Conservation (phyloP, 1,140 invertebrate species). For the Drosophila setifemur region DNA sequence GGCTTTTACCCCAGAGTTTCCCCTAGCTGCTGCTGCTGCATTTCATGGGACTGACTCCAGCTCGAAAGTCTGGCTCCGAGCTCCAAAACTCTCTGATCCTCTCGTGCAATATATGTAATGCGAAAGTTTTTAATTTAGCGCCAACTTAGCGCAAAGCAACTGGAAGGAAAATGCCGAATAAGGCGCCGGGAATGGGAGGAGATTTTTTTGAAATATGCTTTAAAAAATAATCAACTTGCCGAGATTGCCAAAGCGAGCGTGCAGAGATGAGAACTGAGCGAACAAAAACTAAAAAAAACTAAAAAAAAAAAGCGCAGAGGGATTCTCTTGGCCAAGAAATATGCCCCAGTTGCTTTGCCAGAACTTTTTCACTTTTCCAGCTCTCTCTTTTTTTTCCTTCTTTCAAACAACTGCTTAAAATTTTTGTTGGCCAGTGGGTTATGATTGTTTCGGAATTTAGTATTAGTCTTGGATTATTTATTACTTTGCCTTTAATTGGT, state of each 20-base stretch:
- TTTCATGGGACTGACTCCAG: slow-evolving; percentile 24
- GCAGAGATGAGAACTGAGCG: not conserved
- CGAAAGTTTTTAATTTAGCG: slow-evolving; percentile 80
- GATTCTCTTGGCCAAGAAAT: slow-evolving; percentile 20
- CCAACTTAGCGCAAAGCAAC: slow-evolving; percentile 78
- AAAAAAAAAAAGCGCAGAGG: not conserved
- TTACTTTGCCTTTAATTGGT: not conserved
- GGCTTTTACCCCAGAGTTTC: not conserved
- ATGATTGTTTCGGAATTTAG: slow-evolving; percentile 9
- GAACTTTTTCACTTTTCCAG: too few relatives aligned
- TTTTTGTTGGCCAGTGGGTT: not conserved
- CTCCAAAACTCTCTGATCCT: slow-evolving; percentile 27
- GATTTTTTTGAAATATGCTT: slow-evolving; percentile 67
- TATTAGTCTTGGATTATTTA: slow-evolving; percentile 4
- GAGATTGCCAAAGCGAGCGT: slow-evolving; percentile 35
- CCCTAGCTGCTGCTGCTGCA: slow-evolving; percentile 25
- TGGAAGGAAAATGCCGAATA: slow-evolving; percentile 58
- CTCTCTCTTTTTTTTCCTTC: not conserved
- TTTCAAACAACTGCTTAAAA: not conserved
- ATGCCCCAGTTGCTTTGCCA: slow-evolving; percentile 23
- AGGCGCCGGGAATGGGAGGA: not conserved
- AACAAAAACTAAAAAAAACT: too few relatives aligned
- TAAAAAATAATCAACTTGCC: slow-evolving; percentile 76
- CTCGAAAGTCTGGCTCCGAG: slow-evolving; percentile 24
- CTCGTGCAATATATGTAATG: slow-evolving; percentile 74